Percentiles rank a stretch among this genome's conserved stretches.
phyloP scores from a whole-genome alignment of 2,888 invertebrate species.

The Atethmia centrago region DNA sequence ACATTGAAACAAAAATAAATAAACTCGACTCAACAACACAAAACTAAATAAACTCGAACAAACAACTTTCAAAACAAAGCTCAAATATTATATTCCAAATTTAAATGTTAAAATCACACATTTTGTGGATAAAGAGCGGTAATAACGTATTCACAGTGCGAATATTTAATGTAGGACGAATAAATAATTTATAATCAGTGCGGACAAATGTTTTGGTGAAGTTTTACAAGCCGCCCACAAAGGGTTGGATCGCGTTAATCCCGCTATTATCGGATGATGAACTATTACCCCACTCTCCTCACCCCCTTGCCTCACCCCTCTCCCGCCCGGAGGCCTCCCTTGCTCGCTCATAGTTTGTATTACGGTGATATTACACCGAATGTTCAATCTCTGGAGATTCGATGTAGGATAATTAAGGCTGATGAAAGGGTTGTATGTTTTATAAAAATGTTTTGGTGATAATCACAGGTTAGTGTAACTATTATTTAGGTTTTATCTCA shows the following conservation, averaged over 20 bases:
- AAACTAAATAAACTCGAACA: constrained; percentile 12
- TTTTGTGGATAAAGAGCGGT: constrained; percentile 47
- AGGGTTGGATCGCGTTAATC: constrained; percentile 88
- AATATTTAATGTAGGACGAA: constrained; percentile 73
- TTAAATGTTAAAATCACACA: constrained; percentile 44
- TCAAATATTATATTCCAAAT: constrained; percentile 12
- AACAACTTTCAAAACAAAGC: constrained; percentile 22
- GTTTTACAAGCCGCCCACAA: constrained; percentile 86
- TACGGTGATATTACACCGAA: constrained; percentile 83
- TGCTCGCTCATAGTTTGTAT: constrained; percentile 62
- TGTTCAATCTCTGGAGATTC: constrained; percentile 78
- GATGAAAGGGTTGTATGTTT: constrained; percentile 70
- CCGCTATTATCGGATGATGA: constrained; percentile 86
- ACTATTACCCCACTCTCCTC: constrained; percentile 74
- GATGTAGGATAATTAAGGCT: constrained; percentile 66
- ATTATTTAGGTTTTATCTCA: constrained; percentile 1
- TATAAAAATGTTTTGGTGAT: constrained; percentile 55
- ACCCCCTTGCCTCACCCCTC: constrained; percentile 45
- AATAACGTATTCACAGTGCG: constrained; percentile 74
- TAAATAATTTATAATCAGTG: constrained; percentile 77
- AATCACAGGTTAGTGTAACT: constrained; percentile 43
- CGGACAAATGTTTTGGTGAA: constrained; percentile 83
- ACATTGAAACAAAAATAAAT: constrained; percentile 25
- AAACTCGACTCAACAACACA: constrained; percentile 11
- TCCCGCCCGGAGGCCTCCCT: constrained; percentile 34